Conservation (phyloP, 2,797 vertebrate species). For the Intellagama lesueurii region DNA sequence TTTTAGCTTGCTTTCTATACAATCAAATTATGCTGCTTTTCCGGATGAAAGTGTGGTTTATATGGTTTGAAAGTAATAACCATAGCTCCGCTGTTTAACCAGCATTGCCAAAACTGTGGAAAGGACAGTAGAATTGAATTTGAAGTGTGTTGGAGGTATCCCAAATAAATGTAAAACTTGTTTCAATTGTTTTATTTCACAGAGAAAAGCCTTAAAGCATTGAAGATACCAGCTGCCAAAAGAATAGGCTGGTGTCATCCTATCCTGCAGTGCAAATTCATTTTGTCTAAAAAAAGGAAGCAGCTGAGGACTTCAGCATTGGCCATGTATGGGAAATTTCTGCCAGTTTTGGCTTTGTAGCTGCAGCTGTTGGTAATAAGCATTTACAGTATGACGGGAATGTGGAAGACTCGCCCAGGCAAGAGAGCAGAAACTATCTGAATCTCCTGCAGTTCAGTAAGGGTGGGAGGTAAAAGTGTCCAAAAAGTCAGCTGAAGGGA, state of each 20-base stretch:
- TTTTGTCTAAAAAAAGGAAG: conserved; percentile 2
- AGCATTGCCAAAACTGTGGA: neutral
- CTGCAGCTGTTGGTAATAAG: conserved; percentile 25
- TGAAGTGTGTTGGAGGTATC: neutral
- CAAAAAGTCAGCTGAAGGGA: neutral
- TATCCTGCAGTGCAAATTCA: neutral
- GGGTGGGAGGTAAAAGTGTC: neutral
- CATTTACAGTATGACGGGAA: conserved; percentile 9
- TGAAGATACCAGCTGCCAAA: neutral
- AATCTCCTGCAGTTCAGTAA: neutral
- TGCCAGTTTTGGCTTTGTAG: neutral
- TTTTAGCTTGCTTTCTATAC: too few relatives aligned
- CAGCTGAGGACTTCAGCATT: neutral
- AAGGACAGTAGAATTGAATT: neutral
- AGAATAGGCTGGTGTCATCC: neutral
- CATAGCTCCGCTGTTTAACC: neutral
- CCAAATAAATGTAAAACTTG: neutral
- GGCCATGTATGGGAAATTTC: conserved; percentile 19
- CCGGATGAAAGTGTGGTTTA: neutral
- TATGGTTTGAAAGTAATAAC: neutral
- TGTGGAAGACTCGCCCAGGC: neutral
- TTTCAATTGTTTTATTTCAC: neutral
- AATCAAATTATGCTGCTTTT: neutral
- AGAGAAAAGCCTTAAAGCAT: neutral
- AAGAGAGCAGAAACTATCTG: neutral